Evolutionary conservation across 2,113 vertebrate genomes (phyloP).

Genomic region (Carettochelys insculpta): DNA sequence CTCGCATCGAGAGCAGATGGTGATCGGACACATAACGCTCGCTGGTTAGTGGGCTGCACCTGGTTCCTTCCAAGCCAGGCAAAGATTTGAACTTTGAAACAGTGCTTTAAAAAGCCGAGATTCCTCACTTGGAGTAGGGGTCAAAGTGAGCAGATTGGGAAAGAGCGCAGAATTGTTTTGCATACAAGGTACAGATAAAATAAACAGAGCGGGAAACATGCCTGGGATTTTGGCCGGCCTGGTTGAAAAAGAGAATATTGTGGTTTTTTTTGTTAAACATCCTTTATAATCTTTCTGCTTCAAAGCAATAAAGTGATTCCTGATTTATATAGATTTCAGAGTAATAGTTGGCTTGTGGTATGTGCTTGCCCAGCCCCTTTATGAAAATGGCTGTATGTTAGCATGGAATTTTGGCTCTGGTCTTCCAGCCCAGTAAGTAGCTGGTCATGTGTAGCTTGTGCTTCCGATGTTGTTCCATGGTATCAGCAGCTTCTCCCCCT

Average conservation of each 20-base stretch:
- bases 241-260: not conserved
- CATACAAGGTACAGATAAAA: not conserved
- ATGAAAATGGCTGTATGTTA: not conserved
- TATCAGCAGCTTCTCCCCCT: not conserved
- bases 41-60: not conserved
- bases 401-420: not conserved
- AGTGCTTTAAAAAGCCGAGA: not conserved
- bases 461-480: not conserved
- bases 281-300: not conserved
- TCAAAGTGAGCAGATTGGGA: constrained; percentile 46
- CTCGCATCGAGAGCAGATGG: not conserved
- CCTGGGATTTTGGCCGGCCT: rapidly evolving
- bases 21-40: not conserved
- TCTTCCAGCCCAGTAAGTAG: not conserved
- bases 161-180: not conserved
- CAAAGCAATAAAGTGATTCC: constrained; percentile 8
- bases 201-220: not conserved
- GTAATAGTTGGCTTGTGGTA: not conserved
- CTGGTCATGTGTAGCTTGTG: not conserved
- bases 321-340: constrained; percentile 11
- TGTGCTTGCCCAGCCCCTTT: constrained; percentile 19
- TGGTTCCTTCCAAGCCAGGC: not conserved
- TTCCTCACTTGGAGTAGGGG: constrained; percentile 22
- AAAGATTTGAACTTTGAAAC: constrained; percentile 42
- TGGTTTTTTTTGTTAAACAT: constrained; percentile 12